Base-by-base conservation (phyloP, 2,113 vertebrate species). In the Morone saxatilis region DNA sequence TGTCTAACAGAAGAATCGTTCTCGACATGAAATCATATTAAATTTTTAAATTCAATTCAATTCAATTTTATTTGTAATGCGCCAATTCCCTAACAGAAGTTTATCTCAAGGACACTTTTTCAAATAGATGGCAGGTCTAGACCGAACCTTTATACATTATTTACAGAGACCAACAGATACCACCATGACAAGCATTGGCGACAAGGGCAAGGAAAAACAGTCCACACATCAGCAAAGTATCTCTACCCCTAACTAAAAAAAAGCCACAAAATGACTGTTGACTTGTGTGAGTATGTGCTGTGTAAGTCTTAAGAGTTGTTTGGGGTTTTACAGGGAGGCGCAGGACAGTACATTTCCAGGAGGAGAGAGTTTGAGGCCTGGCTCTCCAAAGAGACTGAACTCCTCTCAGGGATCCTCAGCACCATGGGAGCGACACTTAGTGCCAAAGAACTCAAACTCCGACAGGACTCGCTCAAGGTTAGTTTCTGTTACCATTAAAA, bases 291-390 rank as follows among this genome's bases (percentile, higher is more conserved):
- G 11, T 41, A 9, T 60, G 60, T 43, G 41, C 5, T 63, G 12
- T 41, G 13, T 19, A 13, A 19, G 1, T n/a, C 43, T 38, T 17
- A 20, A 25, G 1, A 59, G 22, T 45, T 78, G 60, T 74, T 41
- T 74, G 62, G 45, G n/a, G 11, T 69, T 65, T 80, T 85, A 5
- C 83, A 95, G 95, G 87, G 4, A 10, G 60, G 31, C 11, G 16
- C 43, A 53, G 80, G 48, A 56, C 48, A 83, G n/a, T 69, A 41
- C 50, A 25, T n/a, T 3, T 78, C 81, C 43, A 93, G 92, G 36
- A 86, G 92, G 63, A 78, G 51, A 0, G 69, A 94, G 87, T 99
- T 99, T 71, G 94, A 97, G 85, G 91, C 86, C 16, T 99, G 97
- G 98, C 85, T 99, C 40, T 86, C 71, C 86, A 90, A 22, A 71